phyloP scores from a whole-genome alignment of 2,888 invertebrate genomes.

The Xanthia icteritia region DNA sequence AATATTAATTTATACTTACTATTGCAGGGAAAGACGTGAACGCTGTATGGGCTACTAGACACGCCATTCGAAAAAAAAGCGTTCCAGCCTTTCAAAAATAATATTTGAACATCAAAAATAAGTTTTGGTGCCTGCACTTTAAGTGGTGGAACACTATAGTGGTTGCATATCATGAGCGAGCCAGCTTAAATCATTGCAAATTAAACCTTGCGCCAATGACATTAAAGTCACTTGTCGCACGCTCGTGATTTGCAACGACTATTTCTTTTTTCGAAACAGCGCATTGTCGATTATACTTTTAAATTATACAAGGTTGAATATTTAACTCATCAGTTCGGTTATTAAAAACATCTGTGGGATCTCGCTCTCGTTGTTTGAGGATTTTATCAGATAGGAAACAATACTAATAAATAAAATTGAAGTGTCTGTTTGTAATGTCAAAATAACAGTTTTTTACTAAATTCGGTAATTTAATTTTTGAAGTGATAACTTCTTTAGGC shows the following conservation, averaged over 20 bases:
- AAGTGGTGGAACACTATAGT: background rate
- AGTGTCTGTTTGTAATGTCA: too few relatives aligned
- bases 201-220: background rate
- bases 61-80: conserved; percentile 14
- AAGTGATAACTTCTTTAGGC: too few relatives aligned
- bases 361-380: background rate
- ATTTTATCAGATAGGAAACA: background rate
- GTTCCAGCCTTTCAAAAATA: conserved; percentile 6
- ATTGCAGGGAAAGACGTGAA: conserved; percentile 10
- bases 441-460: too few relatives aligned
- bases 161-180: conserved; percentile 4
- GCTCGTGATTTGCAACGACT: conserved; percentile 5
- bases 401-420: too few relatives aligned
- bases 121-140: conserved; percentile 42
- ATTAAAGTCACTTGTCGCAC: background rate
- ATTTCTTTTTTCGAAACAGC: background rate
- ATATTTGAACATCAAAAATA: background rate
- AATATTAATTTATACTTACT: conserved; percentile 5
- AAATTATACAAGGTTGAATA: background rate
- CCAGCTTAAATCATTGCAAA: background rate
- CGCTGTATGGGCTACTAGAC: background rate
- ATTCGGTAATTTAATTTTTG: too few relatives aligned
- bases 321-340: background rate
- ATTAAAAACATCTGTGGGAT: conserved; percentile 21
- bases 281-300: background rate